Evolutionary conservation across 1,140 invertebrate genomes (phyloP), one percentile per base, ranked within the genome.

Genomic region (Eciton burchellii): DNA sequence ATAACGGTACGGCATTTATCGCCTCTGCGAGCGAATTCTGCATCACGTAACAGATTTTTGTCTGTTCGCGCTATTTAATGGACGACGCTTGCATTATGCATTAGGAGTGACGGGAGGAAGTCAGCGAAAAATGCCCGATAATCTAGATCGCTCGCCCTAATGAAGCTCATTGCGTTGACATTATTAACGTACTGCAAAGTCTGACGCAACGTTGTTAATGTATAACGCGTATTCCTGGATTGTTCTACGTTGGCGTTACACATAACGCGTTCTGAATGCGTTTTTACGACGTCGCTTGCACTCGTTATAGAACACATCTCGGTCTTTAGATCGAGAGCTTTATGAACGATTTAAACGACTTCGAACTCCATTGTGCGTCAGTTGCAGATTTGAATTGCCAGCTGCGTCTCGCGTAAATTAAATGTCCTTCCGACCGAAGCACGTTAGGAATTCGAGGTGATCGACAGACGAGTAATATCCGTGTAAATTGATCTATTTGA

Each of bases 371-470:
- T 90, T 89, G 84, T 89, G 60, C 66, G 24, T 88, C 82, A 88
- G 88, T 88, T 87, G 84, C 74, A 35, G 82, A 89, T 90, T 88
- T 90, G 70, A 90, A 90, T 89, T 87, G 82, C 77, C 79, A 68
- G 77, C 56, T 89, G 72, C 63, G 82, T 45, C 60, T n/a, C 76
- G 65, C 52, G 49, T 83, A 82, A 83, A 87, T 89, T 81, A 70
- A 89, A 82, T 73, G 49, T 56, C 16, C n/a, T 41, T 14, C 63
- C 49, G 35, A 70, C 62, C 49, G 29, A 70, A 70, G 11, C 43
- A 49, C 52, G 62, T 43, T 68, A 68, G 62, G 62, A 68, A 56
- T 77, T 68, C 62, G 35, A 79, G n/a, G n/a, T 56, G 74, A 79
- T 79, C 62, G 19, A n/a, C 26, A 8, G 43, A 3, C 41, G 29